Conservation (phyloP, 2,113 vertebrate species). For the Percopsis transmontana region DNA sequence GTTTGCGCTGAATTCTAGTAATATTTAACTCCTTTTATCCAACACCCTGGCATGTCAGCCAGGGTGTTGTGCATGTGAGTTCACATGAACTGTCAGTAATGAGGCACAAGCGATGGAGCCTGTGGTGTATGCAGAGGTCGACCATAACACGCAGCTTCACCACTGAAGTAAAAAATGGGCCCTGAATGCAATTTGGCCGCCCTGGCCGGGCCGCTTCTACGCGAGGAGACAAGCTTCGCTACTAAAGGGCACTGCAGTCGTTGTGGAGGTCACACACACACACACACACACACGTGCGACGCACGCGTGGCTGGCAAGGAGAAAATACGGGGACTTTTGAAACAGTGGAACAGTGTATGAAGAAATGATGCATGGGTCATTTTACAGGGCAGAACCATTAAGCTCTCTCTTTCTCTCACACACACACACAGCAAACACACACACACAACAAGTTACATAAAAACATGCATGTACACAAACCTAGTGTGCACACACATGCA, state of each 20-base stretch:
- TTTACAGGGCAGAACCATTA: constrained; percentile 72
- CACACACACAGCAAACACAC: background rate
- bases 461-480: background rate
- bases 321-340: constrained; percentile 52
- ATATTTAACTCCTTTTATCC: too few species aligned
- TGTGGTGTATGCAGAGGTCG: constrained; percentile 49
- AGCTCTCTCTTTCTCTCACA: constrained; percentile 13
- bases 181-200: constrained; percentile 44
- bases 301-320: constrained; percentile 49
- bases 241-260: constrained; percentile 18
- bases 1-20: too few species aligned
- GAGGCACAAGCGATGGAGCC: constrained; percentile 39
- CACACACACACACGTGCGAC: constrained; percentile 40
- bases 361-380: constrained; percentile 68
- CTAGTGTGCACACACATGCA: background rate
- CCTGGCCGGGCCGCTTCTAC: constrained; percentile 58
- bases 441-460: constrained; percentile 1
- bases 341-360: constrained; percentile 46
- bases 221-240: constrained; percentile 52
- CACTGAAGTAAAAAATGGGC: constrained; percentile 35
- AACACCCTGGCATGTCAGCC: too few species aligned
- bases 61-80: too few species aligned
- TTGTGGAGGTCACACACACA: constrained; percentile 49
- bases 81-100: constrained; percentile 59
- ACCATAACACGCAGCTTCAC: constrained; percentile 15